phyloP scores from a whole-genome alignment of 2,113 vertebrate genomes.

The Rynchops niger region DNA sequence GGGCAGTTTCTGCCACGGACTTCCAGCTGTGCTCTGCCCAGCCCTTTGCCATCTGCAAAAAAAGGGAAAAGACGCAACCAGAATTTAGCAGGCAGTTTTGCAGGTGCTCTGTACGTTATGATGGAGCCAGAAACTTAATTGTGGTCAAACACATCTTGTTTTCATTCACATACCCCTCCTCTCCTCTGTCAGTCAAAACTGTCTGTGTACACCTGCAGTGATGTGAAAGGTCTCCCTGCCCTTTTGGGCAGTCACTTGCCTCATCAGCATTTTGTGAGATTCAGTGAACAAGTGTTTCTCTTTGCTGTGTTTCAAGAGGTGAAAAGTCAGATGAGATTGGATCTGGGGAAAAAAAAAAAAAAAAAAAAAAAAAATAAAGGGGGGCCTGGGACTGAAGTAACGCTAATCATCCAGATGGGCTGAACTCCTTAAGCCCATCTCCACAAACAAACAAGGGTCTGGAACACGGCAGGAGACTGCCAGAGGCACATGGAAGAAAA shows the following conservation, averaged over 20 bases:
- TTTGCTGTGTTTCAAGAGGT: neutral
- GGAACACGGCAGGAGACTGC: neutral
- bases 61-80: neutral
- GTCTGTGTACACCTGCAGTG: rapidly evolving
- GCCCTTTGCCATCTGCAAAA: neutral
- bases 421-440: neutral
- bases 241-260: neutral
- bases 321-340: neutral
- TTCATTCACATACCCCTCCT: neutral
- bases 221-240: neutral
- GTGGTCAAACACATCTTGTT: neutral
- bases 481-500: neutral
- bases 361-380: neutral
- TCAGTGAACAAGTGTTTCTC: neutral
- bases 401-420: neutral
- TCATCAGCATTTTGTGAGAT: neutral
- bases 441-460: neutral
- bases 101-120: rapidly evolving
- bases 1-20: neutral
- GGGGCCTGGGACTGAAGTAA: neutral
- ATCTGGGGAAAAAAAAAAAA: too few relatives aligned
- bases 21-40: neutral
- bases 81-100: neutral
- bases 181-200: neutral
- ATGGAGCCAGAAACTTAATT: neutral